Base-by-base conservation (phyloP, 2,888 invertebrate genomes). In the Agrotis puta region DNA sequence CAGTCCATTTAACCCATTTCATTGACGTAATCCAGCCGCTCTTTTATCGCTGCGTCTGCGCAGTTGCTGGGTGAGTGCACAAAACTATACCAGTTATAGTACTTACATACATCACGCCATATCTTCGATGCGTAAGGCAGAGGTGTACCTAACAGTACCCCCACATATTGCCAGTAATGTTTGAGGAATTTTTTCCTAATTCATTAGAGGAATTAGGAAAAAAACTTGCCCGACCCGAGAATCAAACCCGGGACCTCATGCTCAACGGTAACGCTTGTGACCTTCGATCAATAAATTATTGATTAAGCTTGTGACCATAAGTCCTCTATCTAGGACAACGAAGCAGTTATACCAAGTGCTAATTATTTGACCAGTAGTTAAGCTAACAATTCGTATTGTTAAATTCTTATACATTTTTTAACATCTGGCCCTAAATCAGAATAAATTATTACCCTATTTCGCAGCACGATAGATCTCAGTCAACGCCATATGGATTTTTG, bases 1-100 rank as follows among this genome's bases (percentile, higher is more conserved):
- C 88, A 90, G 89, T 93, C 91, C 92, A 94, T 94, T 92, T 94
- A 93, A 92, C 93, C 91, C 90, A 93, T 92, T 91, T 91, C 92
- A 91, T 88, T 94, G 94, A 94, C 93, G 94, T 92, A 94, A 94
- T 90, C 88, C 88, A 86, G 84, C 72, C 70, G 82, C 81, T 67
- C 81, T 90, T 91, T 90, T 92, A 93, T 91, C 87, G 85, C 70
- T 72, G 66, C 72, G 81, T 78, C 47, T 27, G 74, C 54, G 53
- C 79, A 53, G 83, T 83, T 83, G 82, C 85, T 74, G 79, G 65
- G 84, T 74, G 81, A 76, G 73, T 64, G 64, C 53, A 79, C 66
- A 68, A 71, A 71, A 53, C 74, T 58, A 51, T 70, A 67, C 51
- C 53, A 70, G 66, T 67, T 68, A 64, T 58, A 58, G 18, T 33